phyloP scores from a whole-genome alignment of 1,140 invertebrate genomes.

The Mamestra configurata region DNA sequence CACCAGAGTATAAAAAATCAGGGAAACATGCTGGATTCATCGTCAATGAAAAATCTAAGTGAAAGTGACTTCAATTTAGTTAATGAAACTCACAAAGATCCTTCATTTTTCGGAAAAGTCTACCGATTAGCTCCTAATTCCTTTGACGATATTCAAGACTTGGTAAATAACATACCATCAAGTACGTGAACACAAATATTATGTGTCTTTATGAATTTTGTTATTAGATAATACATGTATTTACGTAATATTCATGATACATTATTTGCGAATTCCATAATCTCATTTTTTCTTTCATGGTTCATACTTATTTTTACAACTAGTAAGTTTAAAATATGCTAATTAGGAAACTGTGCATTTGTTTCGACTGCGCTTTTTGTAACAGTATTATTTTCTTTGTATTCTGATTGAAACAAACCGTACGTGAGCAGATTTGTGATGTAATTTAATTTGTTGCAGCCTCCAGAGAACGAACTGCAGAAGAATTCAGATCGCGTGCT shows the following conservation, averaged over 20 bases:
- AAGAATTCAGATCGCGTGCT: constrained; percentile 93
- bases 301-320: background rate
- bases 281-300: background rate
- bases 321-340: background rate
- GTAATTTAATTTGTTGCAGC: constrained; percentile 89
- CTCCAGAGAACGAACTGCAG: constrained; percentile 97
- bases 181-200: constrained; percentile 32
- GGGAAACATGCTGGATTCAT: constrained; percentile 71
- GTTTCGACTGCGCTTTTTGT: constrained; percentile 10
- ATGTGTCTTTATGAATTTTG: background rate
- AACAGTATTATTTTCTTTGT: constrained; percentile 10
- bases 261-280: background rate
- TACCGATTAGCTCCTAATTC: constrained; percentile 73
- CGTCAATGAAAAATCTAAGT: constrained; percentile 74
- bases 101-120: constrained; percentile 64
- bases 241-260: background rate
- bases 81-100: constrained; percentile 55
- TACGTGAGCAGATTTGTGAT: constrained; percentile 12
- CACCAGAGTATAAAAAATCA: constrained; percentile 72
- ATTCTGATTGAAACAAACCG: background rate
- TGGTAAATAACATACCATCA: constrained; percentile 65
- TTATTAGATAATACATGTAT: no score
- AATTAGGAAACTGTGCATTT: background rate
- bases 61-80: constrained; percentile 54
- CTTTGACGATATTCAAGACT: constrained; percentile 62